phyloP scores from a whole-genome alignment of 2,113 vertebrate genomes.

The Eolophus roseicapilla region DNA sequence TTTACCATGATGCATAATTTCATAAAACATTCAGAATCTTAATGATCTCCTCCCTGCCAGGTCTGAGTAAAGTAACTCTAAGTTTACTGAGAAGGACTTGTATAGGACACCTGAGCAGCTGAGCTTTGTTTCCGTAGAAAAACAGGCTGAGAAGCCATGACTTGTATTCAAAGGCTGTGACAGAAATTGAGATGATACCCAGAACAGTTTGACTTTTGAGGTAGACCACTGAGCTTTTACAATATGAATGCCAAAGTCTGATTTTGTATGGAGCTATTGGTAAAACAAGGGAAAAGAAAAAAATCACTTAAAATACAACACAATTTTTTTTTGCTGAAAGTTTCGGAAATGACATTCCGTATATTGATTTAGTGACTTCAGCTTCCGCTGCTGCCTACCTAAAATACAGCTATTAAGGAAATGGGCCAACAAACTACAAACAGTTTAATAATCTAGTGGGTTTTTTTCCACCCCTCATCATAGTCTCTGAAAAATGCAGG shows the following conservation, averaged over 20 bases:
- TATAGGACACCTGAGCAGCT: background rate
- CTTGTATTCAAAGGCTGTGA: background rate
- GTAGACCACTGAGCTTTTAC: background rate
- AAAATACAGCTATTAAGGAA: background rate
- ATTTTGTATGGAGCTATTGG: background rate
- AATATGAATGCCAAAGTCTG: background rate
- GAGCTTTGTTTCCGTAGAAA: background rate
- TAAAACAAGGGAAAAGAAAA: background rate
- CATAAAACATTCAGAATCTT: background rate
- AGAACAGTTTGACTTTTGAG: background rate
- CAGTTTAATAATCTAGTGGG: background rate
- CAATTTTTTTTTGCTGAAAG: background rate
- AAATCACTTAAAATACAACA: background rate
- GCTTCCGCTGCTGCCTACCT: background rate
- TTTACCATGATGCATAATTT: background rate
- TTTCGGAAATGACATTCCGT: background rate
- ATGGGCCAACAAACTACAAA: background rate
- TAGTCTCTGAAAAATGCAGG: background rate
- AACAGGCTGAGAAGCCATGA: background rate
- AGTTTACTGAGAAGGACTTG: background rate
- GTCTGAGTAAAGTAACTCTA: background rate
- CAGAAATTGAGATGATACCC: background rate
- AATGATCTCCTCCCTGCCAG: background rate
- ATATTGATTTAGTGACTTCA: background rate
- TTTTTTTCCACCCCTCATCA: background rate